Evolutionary conservation across 2,113 vertebrate genomes (phyloP), one percentile per base, ranked within the genome.

Genomic region (Petroica traversi): DNA sequence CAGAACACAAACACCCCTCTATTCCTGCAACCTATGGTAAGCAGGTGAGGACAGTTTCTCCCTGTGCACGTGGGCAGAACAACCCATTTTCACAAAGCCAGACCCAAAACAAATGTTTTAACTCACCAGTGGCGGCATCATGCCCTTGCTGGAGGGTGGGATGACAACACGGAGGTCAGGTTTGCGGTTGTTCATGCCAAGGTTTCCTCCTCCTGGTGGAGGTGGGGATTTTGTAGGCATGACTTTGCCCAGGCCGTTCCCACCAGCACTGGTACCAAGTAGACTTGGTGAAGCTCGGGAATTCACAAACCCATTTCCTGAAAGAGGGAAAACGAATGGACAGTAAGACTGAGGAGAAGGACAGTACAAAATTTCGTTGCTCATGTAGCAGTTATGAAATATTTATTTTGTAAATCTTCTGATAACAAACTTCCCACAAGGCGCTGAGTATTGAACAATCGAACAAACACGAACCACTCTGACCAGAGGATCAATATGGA

Each of bases 61-160:
- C n/a, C 31, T 10, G 12, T 22, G 29, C 8, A 14, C 1, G 9
- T 20, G 36, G 62, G 7, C 34, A 57, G 5, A 61, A 51, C 24
- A 38, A 33, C 25, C 46, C 25, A 10, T 49, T 83, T 64, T 12
- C 31, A 79, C 40, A 36, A 26, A 61, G 46, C 7, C 38, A 80
- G 19, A 22, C 38, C 33, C 0, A 85, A 52, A 57, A 48, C 2
- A 22, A 72, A 34, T 9, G 34, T 24, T 59, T 48, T 6, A 55
- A 98, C 98, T 98, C 98, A 99, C 99, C 98, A 99, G 89, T n/a
- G 99, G 99, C 66, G 99, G 99, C 99, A 99, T 99, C 99, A 99
- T 99, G 96, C 99, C 99, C 98, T 99, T 99, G 98, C 99, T 99
- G 63, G 99, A 99, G 85, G 99, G 99, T 9, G 99, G 99, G 97